phyloP scores from a whole-genome alignment of 2,113 vertebrate species.

The Indicator maculatus region DNA sequence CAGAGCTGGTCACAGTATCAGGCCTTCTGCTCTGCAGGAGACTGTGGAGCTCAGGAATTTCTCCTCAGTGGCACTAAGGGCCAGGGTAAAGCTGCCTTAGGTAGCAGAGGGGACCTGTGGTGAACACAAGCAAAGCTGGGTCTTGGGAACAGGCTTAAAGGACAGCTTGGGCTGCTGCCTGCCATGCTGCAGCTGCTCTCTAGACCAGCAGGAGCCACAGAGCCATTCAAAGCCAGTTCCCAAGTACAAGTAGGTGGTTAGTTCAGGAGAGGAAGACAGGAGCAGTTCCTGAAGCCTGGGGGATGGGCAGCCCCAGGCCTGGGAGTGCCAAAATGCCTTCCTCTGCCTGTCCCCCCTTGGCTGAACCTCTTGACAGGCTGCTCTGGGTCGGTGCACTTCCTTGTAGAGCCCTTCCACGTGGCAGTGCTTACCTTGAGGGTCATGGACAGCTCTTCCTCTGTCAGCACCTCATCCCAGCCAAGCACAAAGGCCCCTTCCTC shows the following conservation, averaged over 20 bases:
- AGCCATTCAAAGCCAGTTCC: accelerated
- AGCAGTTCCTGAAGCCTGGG: neutral
- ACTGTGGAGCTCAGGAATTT: neutral
- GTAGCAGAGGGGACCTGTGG: neutral
- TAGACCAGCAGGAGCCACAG: neutral
- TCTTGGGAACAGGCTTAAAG: neutral
- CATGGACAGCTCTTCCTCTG: constrained; percentile 84
- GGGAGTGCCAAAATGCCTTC: neutral
- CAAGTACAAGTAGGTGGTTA: accelerated
- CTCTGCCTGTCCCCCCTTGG: neutral
- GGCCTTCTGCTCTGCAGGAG: neutral
- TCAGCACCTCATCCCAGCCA: constrained; percentile 83
- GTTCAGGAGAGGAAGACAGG: neutral
- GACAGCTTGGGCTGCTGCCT: neutral
- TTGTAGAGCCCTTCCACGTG: neutral
- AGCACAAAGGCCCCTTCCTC: constrained; percentile 89
- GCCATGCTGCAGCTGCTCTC: neutral
- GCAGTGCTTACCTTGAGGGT: constrained; percentile 84
- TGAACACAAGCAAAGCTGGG: neutral
- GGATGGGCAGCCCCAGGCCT: neutral
- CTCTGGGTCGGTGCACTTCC: neutral
- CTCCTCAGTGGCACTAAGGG: neutral
- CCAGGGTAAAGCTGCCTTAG: neutral
- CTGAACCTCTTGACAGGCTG: neutral
- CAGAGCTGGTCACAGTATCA: too few relatives aligned